Evolutionary conservation across 2,888 invertebrate species (phyloP), one percentile per base, ranked within the genome.

Genomic region (Synergus laeviventris): DNA sequence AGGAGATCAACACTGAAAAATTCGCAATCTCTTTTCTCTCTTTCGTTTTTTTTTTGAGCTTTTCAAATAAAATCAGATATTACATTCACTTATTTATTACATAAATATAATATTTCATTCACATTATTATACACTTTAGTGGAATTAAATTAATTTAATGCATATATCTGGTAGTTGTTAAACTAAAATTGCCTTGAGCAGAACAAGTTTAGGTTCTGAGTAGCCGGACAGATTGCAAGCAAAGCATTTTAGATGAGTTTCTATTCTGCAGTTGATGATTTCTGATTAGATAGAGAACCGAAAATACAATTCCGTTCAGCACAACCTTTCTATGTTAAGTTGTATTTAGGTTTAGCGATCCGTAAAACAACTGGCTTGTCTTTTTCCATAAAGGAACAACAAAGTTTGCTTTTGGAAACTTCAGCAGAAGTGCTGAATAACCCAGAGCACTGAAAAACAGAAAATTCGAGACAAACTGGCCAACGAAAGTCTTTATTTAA

Each of bases 1-100:
- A 45, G 39, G n/a, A 45, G n/a, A 64, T 64, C 21, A 42, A 21
- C 39, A 64, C 64, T 42, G 21, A 24, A 64, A 42, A 39, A 64
- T 64, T 64, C 16, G 14, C 64, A 24, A 42, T 14, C 38, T 14
- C 42, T 64, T 14, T 31, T 14, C 42, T 64, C 21, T 42, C 39
- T 31, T 38, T 62, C 36, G 21, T 39, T 18, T 21, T 61, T 24
- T 24, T 31, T 31, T 31, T 31, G 31, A 31, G 5, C 31, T n/a
- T n/a, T n/a, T n/a, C n/a, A n/a, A n/a, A n/a, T n/a, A n/a, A n/a
- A n/a, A n/a, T n/a, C n/a, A n/a, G n/a, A n/a, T n/a, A n/a, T n/a
- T n/a, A n/a, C n/a, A n/a, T n/a, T n/a, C n/a, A n/a, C n/a, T n/a
- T n/a, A n/a, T n/a, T n/a, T n/a, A n/a, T n/a, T n/a, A n/a, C n/a